Conservation (phyloP, 2,113 vertebrate genomes). For the pig (Sus scrofa) region DNA sequence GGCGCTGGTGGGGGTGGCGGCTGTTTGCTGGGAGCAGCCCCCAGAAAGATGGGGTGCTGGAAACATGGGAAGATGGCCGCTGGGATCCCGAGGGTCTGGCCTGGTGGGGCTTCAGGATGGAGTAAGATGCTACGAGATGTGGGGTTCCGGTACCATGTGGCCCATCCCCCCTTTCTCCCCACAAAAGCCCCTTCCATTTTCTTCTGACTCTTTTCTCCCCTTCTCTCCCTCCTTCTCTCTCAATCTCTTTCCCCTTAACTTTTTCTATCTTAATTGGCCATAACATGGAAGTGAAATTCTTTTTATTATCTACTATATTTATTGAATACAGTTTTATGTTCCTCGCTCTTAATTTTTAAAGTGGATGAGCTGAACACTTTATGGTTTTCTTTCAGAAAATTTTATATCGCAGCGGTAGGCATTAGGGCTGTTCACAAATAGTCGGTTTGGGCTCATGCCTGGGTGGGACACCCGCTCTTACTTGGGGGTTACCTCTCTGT, state of each 20-base stretch:
- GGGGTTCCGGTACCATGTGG: neutral
- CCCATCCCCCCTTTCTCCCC: neutral
- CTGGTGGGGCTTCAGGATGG: neutral
- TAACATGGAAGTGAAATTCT: slow-evolving; percentile 63
- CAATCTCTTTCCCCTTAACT: slow-evolving; percentile 45
- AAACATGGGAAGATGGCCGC: neutral
- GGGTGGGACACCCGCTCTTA: neutral
- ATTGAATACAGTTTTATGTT: slow-evolving; percentile 77
- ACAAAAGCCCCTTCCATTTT: neutral
- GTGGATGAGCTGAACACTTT: slow-evolving; percentile 74
- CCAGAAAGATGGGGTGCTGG: neutral
- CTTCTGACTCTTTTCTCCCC: neutral
- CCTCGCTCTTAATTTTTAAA: slow-evolving; percentile 78
- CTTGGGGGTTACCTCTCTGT: neutral
- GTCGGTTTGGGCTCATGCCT: neutral
- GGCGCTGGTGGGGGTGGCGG: neutral
- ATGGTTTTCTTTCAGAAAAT: slow-evolving; percentile 67
- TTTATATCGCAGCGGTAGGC: slow-evolving; percentile 31
- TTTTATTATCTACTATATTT: slow-evolving; percentile 78
- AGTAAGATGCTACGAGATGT: neutral
- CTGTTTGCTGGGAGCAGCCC: neutral
- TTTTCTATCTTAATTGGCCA: slow-evolving; percentile 74
- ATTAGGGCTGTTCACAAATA: slow-evolving; percentile 66
- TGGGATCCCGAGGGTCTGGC: neutral
- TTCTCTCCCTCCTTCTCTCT: slow-evolving; percentile 31